Percentiles rank a stretch among this genome's conserved stretches.
Conservation (phyloP, 2,113 vertebrate genomes). For the Eira barbara region DNA sequence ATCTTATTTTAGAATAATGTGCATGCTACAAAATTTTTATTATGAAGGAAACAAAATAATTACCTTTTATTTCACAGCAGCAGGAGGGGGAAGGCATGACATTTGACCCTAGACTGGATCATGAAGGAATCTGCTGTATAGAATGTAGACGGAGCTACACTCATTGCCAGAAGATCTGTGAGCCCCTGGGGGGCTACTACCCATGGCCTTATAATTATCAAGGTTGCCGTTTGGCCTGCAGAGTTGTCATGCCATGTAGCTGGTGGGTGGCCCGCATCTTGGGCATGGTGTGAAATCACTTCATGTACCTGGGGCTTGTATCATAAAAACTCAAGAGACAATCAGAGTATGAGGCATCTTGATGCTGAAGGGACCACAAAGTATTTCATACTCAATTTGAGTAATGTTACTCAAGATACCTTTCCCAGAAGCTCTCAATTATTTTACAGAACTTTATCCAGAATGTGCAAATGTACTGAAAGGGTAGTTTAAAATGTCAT, state of each 20-base stretch:
- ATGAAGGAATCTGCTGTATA: slow-evolving; percentile 93
- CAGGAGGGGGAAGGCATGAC: slow-evolving; percentile 90
- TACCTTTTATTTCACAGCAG: slow-evolving; percentile 79
- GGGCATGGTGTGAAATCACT: slow-evolving; percentile 86
- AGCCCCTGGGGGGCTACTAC: slow-evolving; percentile 90
- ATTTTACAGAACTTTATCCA: slow-evolving; percentile 54
- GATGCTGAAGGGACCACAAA: slow-evolving; percentile 38
- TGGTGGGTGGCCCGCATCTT: slow-evolving; percentile 97
- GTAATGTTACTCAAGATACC: slow-evolving; percentile 55
- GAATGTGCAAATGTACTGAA: not conserved
- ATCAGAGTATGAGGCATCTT: not conserved
- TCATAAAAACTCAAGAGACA: slow-evolving; percentile 2
- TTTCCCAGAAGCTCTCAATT: slow-evolving; percentile 50
- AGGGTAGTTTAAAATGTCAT: not conserved
- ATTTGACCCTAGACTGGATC: slow-evolving; percentile 96
- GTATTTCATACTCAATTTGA: slow-evolving; percentile 41
- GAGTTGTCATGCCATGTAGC: slow-evolving; percentile 94
- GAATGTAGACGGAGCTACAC: slow-evolving; percentile 93
- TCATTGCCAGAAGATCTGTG: slow-evolving; percentile 94
- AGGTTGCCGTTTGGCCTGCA: slow-evolving; percentile 92
- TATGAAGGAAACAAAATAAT: not conserved
- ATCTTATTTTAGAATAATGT: slow-evolving; percentile 7
- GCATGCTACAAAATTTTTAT: not conserved
- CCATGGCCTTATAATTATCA: slow-evolving; percentile 94
- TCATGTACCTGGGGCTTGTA: not conserved